phyloP scores from a whole-genome alignment of 2,888 invertebrate species.

The Mechanitis mazaeus region DNA sequence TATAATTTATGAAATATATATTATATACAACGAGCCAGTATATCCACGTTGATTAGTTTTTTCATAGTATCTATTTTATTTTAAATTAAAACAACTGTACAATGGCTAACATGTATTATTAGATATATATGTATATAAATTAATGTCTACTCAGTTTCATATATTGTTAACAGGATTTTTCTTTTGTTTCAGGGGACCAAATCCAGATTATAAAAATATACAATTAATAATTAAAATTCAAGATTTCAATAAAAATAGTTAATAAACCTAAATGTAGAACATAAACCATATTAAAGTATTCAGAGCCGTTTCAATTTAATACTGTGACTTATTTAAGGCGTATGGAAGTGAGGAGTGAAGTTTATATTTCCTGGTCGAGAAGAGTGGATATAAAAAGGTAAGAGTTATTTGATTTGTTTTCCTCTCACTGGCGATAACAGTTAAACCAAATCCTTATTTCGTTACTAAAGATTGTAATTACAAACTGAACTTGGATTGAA shows the following conservation, averaged over 20 bases:
- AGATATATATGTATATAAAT: not conserved
- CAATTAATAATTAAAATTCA: conserved; percentile 1
- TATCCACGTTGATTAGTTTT: no score
- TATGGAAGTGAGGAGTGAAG: conserved; percentile 19
- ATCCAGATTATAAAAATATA: conserved; percentile 29
- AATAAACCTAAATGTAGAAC: not conserved
- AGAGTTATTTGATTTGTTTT: conserved; percentile 1
- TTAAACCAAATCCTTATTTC: no score
- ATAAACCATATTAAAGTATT: not conserved
- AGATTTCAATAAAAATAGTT: not conserved
- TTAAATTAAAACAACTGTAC: no score
- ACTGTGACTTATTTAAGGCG: conserved; percentile 8
- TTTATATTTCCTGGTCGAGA: conserved; percentile 8
- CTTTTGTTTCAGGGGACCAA: conserved; percentile 68
- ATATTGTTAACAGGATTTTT: conserved; percentile 17
- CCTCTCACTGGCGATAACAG: no score
- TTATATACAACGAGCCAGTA: no score
- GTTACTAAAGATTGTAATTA: no score
- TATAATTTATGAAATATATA: no score
- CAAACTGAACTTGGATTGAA: no score
- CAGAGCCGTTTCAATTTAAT: conserved; percentile 6
- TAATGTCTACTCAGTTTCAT: no score
- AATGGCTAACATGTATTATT: not conserved
- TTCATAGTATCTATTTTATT: no score
- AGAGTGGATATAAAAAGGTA: conserved; percentile 13